Evolutionary conservation across 2,113 vertebrate species (phyloP).

Genomic region (Chlamydotis undulata): DNA sequence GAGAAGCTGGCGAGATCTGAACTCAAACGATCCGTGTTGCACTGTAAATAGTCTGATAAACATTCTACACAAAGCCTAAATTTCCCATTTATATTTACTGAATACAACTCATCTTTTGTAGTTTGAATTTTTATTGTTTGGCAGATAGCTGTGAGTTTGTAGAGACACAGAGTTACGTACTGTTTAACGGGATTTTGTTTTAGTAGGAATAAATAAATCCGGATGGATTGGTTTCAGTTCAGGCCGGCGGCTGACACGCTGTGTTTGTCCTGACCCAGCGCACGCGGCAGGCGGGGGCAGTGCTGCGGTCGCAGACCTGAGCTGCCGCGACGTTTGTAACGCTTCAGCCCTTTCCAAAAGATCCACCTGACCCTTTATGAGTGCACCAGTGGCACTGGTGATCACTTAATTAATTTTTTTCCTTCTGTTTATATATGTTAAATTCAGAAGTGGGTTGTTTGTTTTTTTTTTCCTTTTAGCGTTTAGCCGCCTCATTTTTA

Average conservation of each 20-base stretch:
- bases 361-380: background rate
- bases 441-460: background rate
- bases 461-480: background rate
- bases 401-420: background rate
- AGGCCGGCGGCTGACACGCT: background rate
- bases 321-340: background rate
- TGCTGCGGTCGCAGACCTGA: background rate
- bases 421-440: background rate
- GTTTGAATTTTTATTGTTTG: constrained; percentile 76
- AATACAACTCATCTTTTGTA: constrained; percentile 78
- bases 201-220: constrained; percentile 70
- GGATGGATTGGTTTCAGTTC: constrained; percentile 14
- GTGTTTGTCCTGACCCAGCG: background rate
- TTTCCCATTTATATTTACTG: constrained; percentile 78
- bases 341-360: background rate
- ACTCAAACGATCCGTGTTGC: constrained; percentile 22
- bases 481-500: constrained; percentile 2
- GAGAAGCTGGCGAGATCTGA: constrained; percentile 92
- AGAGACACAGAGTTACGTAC: constrained; percentile 70
- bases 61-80: constrained; percentile 64
- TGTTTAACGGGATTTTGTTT: constrained; percentile 65
- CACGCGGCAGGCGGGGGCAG: background rate
- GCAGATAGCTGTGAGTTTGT: constrained; percentile 76
- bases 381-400: background rate
- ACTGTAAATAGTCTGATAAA: constrained; percentile 73